Percentiles rank a stretch among this genome's conserved stretches.
These are phyloP conservation scores for Eupeodes luniger DNA, from an alignment of 2,888 invertebrate species.

Conservation along the genomic window DNA sequence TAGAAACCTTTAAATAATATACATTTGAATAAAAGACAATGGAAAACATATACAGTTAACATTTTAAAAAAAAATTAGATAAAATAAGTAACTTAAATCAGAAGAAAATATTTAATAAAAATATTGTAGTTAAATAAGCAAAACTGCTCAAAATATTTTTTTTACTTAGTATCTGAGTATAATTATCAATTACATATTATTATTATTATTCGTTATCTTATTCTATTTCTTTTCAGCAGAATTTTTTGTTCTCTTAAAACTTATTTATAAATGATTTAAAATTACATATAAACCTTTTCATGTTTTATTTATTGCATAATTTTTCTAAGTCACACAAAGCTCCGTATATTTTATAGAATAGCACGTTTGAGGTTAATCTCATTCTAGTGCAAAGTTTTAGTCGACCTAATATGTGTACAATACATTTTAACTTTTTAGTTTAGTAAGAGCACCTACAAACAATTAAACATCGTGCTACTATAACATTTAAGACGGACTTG, in stretches of 20 bases:
- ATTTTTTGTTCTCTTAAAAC: neutral
- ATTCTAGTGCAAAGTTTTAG: too few species aligned
- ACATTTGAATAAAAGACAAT: conserved; percentile 67
- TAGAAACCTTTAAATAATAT: conserved; percentile 63
- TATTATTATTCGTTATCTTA: neutral
- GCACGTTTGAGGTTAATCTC: too few species aligned
- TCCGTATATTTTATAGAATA: too few species aligned
- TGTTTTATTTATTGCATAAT: too few species aligned
- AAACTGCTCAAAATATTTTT: conserved; percentile 42
- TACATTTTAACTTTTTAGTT: too few species aligned
- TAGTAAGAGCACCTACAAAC: too few species aligned
- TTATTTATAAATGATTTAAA: neutral
- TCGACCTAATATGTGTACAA: too few species aligned
- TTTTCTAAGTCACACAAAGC: too few species aligned
- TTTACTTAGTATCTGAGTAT: conserved; percentile 31
- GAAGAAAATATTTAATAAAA: conserved; percentile 59
- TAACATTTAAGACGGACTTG: too few species aligned
- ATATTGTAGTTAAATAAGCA: conserved; percentile 60
- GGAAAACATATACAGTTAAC: conserved; percentile 73
- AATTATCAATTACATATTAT: neutral
- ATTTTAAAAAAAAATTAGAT: conserved; percentile 81
- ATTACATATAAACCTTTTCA: too few species aligned
- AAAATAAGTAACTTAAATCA: conserved; percentile 66
- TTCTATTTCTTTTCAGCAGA: too few species aligned
- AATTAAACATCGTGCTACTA: too few species aligned